Evolutionary conservation across 2,888 invertebrate species (phyloP), one percentile per base, ranked within the genome.

Genomic region (Tenthredo livida): DNA sequence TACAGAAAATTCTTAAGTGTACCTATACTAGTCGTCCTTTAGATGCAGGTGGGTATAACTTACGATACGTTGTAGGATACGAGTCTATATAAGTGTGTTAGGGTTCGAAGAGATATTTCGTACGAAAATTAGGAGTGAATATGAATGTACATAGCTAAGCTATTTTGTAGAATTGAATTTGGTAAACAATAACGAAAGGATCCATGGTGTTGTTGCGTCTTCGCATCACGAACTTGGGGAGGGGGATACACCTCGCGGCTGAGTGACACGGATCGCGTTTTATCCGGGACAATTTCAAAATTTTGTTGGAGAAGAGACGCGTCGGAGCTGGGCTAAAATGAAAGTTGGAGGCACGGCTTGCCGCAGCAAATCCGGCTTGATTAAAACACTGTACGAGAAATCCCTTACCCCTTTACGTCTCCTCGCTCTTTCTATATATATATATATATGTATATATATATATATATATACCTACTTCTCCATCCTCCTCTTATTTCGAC

Each of bases 291-390:
- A 90, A 91, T 90, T 89, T 90, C 88, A 87, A 88, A 88, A 89
- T 90, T 89, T 88, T 88, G 88, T 89, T 88, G 83, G 84, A 85
- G 84, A 75, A 84, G 70, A 72, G 85, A 37, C 67, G 47, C 33
- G 37, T 58, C 75, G 25, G 65, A 83, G 75, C 88, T 87, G 88
- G 91, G 92, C 91, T 93, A 92, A 93, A 93, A 93, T 92, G 93
- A 93, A 93, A 93, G 93, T 93, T 93, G 91, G 92, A 90, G 90
- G 92, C 90, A 91, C 91, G 91, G 93, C 91, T 93, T 93, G 92
- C 93, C 93, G 88, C 93, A 92, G 93, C 93, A 93, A 93, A 93
- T 93, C 93, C 93, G 92, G 92, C 93, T 93, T 93, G 93, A 93
- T 93, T 93, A 93, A 93, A 93, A 93, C 93, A 92, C 92, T 92